Evolutionary conservation across 2,113 vertebrate species (phyloP), one percentile per base, ranked within the genome.

Genomic region (Polyodon spathula): DNA sequence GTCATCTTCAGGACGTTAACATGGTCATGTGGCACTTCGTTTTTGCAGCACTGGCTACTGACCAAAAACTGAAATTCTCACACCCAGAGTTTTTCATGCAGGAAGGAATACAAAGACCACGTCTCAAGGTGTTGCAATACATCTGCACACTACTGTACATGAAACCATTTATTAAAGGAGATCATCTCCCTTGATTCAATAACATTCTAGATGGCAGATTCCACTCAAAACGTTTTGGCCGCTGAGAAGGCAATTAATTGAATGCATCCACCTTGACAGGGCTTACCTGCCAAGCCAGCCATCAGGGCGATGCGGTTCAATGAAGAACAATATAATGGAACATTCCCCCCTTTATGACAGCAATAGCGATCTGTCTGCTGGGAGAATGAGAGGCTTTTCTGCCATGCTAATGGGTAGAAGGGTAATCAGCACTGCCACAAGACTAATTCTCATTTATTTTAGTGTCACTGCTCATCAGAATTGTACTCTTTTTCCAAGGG

Each of bases 341-440:
- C 53, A 12, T 54, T 8, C 9, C 53, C 53, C 37, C 53, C 16
- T 54, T 17, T 37, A 7, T 37, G 16, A 17, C 5, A 16, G 53
- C 8, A 2, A 54, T 8, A 41, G 63, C 43, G 43, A 12, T 12
- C 43, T 12, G 12, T 7, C 12, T 12, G 5, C 10, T 16, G 14
- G 38, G 38, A 15, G 56, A 38, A 14, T 7, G 5, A 8, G 12
- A 1, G 62, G 61, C 6, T 42, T 54, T 40, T 65, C 70, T 68
- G 64, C 64, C 71, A 46, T 62, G 73, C 59, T 84, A 82, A 79
- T 82, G 70, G 66, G 64, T 69, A 68, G 56, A 77, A 69, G 79
- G 79, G 79, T 80, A 77, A 79, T 80, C 78, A 79, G 77, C 54
- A 51, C 71, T 68, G 73, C n/a, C 40, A 68, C 72, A 64, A 65